Conservation (phyloP, 2,113 vertebrate genomes). For the Gymnarchus niloticus region DNA sequence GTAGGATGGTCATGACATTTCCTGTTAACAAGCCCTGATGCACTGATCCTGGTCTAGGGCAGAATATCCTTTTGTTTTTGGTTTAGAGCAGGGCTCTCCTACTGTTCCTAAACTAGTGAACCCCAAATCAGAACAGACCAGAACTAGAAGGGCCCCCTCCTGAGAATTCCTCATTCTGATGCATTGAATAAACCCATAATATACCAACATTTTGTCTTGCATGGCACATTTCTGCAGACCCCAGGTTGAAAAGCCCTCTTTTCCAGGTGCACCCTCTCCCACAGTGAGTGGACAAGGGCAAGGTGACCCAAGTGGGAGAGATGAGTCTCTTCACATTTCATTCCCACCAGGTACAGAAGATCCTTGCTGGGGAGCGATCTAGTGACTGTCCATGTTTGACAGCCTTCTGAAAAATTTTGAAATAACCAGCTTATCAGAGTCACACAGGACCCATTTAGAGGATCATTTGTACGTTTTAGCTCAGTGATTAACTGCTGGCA, state of each 20-base stretch:
- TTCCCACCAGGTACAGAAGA: not conserved
- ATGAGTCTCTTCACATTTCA: not conserved
- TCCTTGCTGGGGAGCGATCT: not conserved
- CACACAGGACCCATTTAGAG: not conserved
- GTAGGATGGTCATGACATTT: constrained; percentile 26
- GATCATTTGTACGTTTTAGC: too few species aligned
- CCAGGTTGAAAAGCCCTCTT: not conserved
- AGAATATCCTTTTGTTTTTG: not conserved
- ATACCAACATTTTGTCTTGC: too few species aligned
- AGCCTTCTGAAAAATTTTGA: not conserved
- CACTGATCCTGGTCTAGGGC: not conserved
- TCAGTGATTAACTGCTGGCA: not conserved
- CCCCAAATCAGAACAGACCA: not conserved
- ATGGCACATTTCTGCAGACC: not conserved
- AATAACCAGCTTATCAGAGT: not conserved
- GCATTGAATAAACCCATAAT: too few species aligned
- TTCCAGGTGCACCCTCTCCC: not conserved
- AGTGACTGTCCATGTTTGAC: not conserved
- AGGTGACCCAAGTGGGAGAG: not conserved
- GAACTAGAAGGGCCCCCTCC: too few species aligned
- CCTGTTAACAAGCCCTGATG: not conserved
- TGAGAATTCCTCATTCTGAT: too few species aligned
- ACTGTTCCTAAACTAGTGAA: not conserved
- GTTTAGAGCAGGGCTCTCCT: not conserved
- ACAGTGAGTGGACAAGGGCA: not conserved